phyloP scores from a whole-genome alignment of 2,797 vertebrate species.

The Graptemys geographica region DNA sequence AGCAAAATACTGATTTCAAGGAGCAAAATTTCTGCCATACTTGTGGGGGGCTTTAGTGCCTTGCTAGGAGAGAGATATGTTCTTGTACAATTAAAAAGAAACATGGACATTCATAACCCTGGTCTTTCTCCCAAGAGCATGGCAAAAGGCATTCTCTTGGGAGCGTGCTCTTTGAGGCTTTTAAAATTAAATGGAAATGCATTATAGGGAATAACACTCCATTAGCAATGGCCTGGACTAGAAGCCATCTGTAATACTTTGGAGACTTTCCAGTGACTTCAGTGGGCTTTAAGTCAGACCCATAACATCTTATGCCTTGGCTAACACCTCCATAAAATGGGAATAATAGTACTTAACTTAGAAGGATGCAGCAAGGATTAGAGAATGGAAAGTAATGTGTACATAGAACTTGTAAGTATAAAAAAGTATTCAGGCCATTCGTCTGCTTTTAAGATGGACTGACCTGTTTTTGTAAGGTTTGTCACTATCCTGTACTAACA shows the following conservation, averaged over 20 bases:
- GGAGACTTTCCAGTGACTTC: background rate
- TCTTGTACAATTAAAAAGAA: background rate
- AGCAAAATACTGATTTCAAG: background rate
- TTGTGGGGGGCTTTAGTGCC: background rate
- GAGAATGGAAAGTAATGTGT: background rate
- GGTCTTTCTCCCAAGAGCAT: background rate
- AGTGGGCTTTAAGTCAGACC: background rate
- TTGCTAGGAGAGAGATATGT: background rate
- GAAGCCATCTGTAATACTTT: background rate
- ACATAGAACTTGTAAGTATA: too few species aligned
- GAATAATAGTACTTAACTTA: background rate
- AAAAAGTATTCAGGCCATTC: background rate
- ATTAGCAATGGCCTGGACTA: background rate
- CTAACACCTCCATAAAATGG: background rate
- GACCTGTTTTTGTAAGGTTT: background rate
- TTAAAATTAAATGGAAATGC: background rate
- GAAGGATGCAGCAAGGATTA: background rate
- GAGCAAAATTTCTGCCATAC: constrained; percentile 32
- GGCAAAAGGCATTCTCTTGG: background rate
- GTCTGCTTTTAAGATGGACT: background rate
- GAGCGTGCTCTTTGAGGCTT: background rate
- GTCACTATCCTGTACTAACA: background rate
- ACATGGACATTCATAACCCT: background rate
- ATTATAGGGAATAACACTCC: background rate
- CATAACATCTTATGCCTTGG: background rate